Evolutionary conservation across 2,888 invertebrate species (phyloP), one percentile per base, ranked within the genome.

Genomic region (Gymnocheta viridis): DNA sequence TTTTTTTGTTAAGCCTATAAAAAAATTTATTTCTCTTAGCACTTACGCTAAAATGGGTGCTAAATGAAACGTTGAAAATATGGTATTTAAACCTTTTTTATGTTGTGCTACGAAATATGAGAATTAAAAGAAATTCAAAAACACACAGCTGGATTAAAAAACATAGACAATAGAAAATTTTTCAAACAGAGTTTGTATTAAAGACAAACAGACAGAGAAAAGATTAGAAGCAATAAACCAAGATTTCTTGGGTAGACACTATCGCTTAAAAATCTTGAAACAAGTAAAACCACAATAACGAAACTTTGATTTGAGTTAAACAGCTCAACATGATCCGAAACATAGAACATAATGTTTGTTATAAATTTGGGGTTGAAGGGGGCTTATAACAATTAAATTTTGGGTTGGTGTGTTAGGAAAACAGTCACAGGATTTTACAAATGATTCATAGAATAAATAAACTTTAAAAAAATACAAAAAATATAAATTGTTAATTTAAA

Each of bases 51-150:
- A 67, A 38, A 17, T 32, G 38, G 67, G 67, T 51, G 58, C 58
- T 74, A 73, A 73, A 35, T 32, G 14, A 44, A 72, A 24, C 3
- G 14, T n/a, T 22, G 6, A 49, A 47, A 69, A 58, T 29, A 22
- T 22, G 3, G 7, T 32, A 41, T 17, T 41, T 41, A 22, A 64
- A 64, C 7, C 17, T 44, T 41, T 38, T 44, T n/a, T 0, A 5
- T 27, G 5, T 54, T 44, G 22, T 32, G n/a, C 27, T 29, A 49
- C 47, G 35, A 62, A 76, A 58, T 58, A 62, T 0, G 47, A 70
- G 56, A 77, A 77, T 62, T 73, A 54, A 73, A 77, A 81, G 62
- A 81, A 80, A 69, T 81, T 56, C 38, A 41, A 84, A 80, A 81
- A 73, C 17, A 64, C 12, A 60, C 69, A 80, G 64, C 67, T 76